Evolutionary conservation across 1,140 invertebrate species (phyloP).

Genomic region (Ylistrum balloti): DNA sequence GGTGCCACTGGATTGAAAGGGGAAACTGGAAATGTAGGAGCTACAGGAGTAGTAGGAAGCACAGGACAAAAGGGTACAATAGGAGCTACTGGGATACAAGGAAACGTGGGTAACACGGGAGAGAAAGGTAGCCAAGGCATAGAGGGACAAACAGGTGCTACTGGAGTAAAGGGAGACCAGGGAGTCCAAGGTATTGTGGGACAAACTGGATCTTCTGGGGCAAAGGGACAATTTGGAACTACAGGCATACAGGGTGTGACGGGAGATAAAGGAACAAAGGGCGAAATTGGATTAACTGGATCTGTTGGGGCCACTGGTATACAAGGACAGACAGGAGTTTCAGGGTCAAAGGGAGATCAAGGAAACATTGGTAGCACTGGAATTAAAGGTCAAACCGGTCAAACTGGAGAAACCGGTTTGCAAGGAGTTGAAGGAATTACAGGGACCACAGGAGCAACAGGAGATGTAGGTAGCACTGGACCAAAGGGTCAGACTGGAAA

Average conservation of each 20-base stretch:
- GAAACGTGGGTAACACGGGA: background rate
- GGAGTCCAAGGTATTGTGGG: no score
- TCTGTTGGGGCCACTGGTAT: background rate
- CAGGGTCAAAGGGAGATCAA: background rate
- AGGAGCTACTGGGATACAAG: slow-evolving; percentile 20
- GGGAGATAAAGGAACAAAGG: background rate
- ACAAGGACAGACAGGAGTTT: background rate
- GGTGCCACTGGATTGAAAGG: slow-evolving; percentile 14
- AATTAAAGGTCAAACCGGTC: background rate
- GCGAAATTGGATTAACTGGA: no score
- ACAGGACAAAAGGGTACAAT: slow-evolving; percentile 31
- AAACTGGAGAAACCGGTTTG: background rate
- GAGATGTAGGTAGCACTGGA: slow-evolving; percentile 31
- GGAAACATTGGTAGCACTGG: background rate
- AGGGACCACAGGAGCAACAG: background rate
- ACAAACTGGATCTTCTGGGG: background rate
- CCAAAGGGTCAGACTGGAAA: background rate
- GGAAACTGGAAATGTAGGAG: background rate
- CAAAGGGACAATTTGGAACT: background rate
- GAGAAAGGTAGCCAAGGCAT: no score
- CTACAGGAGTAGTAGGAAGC: background rate
- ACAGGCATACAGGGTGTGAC: background rate
- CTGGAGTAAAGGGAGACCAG: background rate
- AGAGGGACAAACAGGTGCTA: no score
- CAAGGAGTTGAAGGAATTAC: background rate